phyloP scores from a whole-genome alignment of 2,113 vertebrate species.

The Ploceus nigricollis region DNA sequence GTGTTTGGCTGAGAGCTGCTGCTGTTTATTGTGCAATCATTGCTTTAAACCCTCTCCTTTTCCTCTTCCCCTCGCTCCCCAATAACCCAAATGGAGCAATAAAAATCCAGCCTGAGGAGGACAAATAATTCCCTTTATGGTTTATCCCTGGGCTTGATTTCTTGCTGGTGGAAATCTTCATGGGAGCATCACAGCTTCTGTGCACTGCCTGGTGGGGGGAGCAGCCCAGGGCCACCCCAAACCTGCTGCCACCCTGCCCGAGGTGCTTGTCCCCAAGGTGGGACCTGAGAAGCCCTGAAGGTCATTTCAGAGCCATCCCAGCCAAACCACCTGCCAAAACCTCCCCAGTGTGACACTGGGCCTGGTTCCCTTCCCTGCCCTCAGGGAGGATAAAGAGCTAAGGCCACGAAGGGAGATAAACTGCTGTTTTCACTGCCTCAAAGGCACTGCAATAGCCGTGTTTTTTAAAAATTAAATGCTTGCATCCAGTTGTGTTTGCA shows the following conservation, averaged over 20 bases:
- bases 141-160: not conserved
- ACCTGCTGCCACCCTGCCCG: not conserved
- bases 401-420: not conserved
- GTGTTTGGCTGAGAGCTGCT: not conserved
- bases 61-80: not conserved
- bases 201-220: not conserved
- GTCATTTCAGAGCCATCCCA: not conserved
- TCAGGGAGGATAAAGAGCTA: not conserved
- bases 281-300: not conserved
- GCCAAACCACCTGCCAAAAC: not conserved
- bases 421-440: not conserved
- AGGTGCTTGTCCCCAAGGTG: not conserved
- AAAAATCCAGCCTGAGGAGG: not conserved
- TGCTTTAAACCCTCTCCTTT: not conserved
- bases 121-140: not conserved
- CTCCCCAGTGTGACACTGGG: not conserved
- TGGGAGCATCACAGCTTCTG: not conserved
- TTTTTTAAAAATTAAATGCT: slow-evolving; percentile 36
- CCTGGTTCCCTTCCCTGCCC: not conserved
- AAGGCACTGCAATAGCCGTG: not conserved
- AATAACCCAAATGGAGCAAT: not conserved
- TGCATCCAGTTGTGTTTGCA: slow-evolving; percentile 25
- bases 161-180: not conserved
- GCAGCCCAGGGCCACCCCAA: not conserved
- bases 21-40: not conserved